Conservation (phyloP, 2,797 vertebrate species). For the Sternarchorhynchus goeldii region DNA sequence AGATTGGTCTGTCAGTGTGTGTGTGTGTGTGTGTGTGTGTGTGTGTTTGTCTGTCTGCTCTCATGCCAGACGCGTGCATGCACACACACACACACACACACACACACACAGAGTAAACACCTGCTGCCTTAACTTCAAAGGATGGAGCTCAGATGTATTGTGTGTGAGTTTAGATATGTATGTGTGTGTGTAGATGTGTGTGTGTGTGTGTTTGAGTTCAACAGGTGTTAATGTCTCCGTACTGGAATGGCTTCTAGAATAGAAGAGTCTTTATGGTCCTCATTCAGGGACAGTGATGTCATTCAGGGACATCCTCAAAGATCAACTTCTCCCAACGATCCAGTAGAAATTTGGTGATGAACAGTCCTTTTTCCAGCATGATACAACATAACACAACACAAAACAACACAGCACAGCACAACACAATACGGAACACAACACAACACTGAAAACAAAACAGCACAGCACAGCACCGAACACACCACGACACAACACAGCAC, state of each 20-base stretch:
- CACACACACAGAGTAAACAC: not conserved
- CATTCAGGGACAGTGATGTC: not conserved
- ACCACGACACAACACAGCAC: no score
- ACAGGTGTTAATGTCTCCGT: conserved; percentile 24
- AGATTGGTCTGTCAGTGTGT: no score
- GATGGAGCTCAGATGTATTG: not conserved
- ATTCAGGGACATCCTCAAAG: no score
- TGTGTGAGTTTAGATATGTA: not conserved
- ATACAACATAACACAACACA: no score
- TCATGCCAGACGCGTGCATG: not conserved
- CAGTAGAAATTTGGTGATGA: no score
- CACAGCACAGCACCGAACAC: no score
- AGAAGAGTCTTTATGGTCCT: conserved; percentile 25
- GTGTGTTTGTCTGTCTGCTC: not conserved
- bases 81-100: not conserved
- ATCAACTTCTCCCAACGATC: no score
- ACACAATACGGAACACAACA: no score
- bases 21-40: not conserved
- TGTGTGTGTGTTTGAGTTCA: conserved; percentile 2
- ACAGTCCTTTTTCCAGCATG: no score
- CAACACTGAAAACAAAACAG: no score
- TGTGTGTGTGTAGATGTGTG: not conserved
- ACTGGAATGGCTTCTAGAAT: conserved; percentile 16
- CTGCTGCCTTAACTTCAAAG: no score
- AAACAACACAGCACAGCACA: no score